Percentiles rank a stretch among this genome's conserved stretches.
Conservation (phyloP, 35 echinoderm and acorn worm genomes). For the Lytechinus pictus region DNA sequence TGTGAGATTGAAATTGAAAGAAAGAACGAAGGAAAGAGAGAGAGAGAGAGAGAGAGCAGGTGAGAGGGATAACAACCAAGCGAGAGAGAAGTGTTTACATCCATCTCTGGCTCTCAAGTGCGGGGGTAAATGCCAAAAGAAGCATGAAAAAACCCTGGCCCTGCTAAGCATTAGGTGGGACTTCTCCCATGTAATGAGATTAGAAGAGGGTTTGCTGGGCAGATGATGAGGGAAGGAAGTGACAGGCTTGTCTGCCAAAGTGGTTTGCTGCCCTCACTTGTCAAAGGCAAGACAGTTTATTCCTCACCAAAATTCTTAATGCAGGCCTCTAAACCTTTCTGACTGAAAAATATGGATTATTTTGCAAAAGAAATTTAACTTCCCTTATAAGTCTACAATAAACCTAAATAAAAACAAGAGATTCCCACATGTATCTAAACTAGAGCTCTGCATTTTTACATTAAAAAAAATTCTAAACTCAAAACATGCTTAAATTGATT, state of each 20-base stretch:
- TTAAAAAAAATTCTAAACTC: too few relatives aligned
- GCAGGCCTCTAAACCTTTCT: too few relatives aligned
- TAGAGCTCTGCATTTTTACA: too few relatives aligned
- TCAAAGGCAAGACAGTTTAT: neutral
- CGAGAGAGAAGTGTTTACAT: neutral
- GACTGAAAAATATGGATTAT: too few relatives aligned
- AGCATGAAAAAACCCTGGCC: constrained; percentile 2
- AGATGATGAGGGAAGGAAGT: neutral
- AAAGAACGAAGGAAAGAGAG: neutral
- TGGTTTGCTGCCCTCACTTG: neutral
- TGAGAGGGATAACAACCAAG: neutral
- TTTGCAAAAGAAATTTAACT: too few relatives aligned
- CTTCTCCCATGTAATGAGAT: neutral
- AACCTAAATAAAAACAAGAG: too few relatives aligned
- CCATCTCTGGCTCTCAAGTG: neutral
- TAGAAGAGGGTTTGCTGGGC: neutral
- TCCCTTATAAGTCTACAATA: too few relatives aligned
- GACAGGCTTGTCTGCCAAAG: neutral
- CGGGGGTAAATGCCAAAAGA: neutral
- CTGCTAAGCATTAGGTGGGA: neutral
- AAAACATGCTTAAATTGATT: too few relatives aligned
- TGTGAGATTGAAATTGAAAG: neutral
- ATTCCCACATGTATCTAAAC: too few relatives aligned
- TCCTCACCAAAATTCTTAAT: neutral
- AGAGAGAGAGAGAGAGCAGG: neutral